Evolutionary conservation across 2,888 invertebrate genomes (phyloP).

Genomic region (Diarsia dahlii): DNA sequence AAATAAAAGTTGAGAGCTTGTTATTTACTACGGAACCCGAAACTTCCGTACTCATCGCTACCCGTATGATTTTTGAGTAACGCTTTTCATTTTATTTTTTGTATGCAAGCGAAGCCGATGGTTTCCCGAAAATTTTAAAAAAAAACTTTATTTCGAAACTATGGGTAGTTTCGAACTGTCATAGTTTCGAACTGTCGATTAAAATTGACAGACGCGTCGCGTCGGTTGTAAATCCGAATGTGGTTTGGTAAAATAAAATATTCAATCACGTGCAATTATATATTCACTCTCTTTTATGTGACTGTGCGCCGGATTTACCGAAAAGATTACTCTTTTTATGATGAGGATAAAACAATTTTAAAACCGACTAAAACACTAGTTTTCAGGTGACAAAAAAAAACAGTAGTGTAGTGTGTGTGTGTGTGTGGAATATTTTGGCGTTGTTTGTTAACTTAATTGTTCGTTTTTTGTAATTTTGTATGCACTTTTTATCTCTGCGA

Average conservation of each 20-base stretch:
- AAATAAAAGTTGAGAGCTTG: background rate
- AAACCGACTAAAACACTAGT: background rate
- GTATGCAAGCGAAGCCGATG: background rate
- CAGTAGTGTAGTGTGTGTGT: too few species aligned
- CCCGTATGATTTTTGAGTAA: background rate
- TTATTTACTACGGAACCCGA: background rate
- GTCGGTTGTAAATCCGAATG: conserved; percentile 9
- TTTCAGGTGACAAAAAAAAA: background rate
- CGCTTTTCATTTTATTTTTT: background rate
- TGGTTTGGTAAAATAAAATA: conserved; percentile 37
- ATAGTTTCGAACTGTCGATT: conserved; percentile 10
- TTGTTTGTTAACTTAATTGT: too few species aligned
- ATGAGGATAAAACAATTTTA: background rate
- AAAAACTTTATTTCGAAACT: background rate
- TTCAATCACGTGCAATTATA: conserved; percentile 38
- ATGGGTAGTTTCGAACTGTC: background rate
- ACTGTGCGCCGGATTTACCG: conserved; percentile 8
- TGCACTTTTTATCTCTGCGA: too few species aligned
- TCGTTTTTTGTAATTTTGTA: too few species aligned
- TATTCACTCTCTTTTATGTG: conserved; percentile 32
- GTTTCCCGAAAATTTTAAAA: conserved; percentile 10
- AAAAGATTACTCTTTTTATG: conserved; percentile 1
- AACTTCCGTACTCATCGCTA: background rate
- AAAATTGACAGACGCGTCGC: background rate
- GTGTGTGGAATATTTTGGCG: too few species aligned